These are phyloP conservation scores for Macrobrachium nipponense DNA, from an alignment of 1,140 invertebrate species.

Conservation along the genomic window DNA sequence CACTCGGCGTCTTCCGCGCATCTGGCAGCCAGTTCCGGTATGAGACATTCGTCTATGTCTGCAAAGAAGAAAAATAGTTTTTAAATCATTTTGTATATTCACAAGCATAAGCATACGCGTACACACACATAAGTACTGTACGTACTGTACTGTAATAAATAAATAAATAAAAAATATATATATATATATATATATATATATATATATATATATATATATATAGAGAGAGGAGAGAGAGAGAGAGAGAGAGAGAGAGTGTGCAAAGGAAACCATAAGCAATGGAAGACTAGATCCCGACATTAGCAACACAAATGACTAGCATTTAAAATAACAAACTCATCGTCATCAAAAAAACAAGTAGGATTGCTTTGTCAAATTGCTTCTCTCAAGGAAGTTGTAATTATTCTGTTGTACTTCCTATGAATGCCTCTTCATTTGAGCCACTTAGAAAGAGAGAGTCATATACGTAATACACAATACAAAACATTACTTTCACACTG, in stretches of 20 bases:
- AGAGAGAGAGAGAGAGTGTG: background rate
- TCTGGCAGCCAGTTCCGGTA: slow-evolving; percentile 81
- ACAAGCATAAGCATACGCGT: slow-evolving; percentile 1
- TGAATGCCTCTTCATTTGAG: too few relatives aligned
- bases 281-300: background rate
- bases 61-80: slow-evolving; percentile 15
- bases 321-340: too few relatives aligned
- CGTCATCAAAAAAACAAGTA: too few relatives aligned
- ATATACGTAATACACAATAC: too few relatives aligned
- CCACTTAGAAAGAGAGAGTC: too few relatives aligned
- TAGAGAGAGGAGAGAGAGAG: slow-evolving; percentile 17
- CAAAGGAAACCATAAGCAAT: background rate
- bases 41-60: slow-evolving; percentile 95
- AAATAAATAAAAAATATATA: background rate
- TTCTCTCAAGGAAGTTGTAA: too few relatives aligned
- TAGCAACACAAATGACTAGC: too few relatives aligned
- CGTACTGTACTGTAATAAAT: background rate
- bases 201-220: slow-evolving; percentile 22
- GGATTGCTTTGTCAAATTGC: too few relatives aligned
- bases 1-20: slow-evolving; percentile 94
- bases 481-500: too few relatives aligned
- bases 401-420: too few relatives aligned
- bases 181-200: slow-evolving; percentile 20
- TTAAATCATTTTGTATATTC: background rate
- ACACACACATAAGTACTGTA: slow-evolving; percentile 12